Conservation (phyloP, 2,113 vertebrate genomes). For the Cardinalis cardinalis region DNA sequence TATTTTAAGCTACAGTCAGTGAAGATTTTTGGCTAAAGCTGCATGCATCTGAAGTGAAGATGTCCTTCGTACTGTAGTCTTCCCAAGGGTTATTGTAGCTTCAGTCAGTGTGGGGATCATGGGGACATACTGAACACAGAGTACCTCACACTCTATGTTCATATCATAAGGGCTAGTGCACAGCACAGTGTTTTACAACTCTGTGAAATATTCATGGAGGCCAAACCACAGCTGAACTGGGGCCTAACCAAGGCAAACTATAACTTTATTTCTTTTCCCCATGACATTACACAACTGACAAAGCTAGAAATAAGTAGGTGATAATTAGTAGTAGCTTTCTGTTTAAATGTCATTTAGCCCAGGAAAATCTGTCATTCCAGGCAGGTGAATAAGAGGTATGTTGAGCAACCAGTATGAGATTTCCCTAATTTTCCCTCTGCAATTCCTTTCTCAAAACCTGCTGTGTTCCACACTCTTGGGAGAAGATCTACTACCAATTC, state of each 20-base stretch:
- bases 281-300: not conserved
- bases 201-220: not conserved
- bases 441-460: not conserved
- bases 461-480: not conserved
- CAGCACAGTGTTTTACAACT: not conserved
- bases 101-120: not conserved
- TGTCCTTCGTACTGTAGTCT: not conserved
- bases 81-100: not conserved
- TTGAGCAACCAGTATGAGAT: not conserved
- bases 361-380: not conserved
- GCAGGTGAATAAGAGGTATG: not conserved
- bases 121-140: not conserved
- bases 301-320: not conserved
- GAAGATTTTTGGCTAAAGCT: not conserved
- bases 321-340: not conserved
- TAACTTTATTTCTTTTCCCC: not conserved
- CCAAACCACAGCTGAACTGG: not conserved
- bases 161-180: not conserved
- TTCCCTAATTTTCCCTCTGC: not conserved
- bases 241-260: not conserved
- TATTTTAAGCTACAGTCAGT: not conserved
- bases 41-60: not conserved
- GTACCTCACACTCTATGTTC: accelerated
- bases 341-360: not conserved
- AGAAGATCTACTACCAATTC: not conserved